phyloP scores from a whole-genome alignment of 2,888 invertebrate genomes.

The Vanessa cardui region DNA sequence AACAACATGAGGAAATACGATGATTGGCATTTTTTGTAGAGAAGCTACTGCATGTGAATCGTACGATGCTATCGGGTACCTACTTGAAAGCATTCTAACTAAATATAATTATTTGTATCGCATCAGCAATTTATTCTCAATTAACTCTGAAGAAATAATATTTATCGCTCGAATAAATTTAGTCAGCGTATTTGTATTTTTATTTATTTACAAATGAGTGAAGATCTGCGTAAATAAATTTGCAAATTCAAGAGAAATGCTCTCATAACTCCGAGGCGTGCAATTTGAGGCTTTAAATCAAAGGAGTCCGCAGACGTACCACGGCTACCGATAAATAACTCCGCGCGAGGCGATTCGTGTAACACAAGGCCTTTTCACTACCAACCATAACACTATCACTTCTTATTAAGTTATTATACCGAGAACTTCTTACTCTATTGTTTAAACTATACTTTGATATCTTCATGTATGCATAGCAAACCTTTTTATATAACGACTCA shows the following conservation, averaged over 20 bases:
- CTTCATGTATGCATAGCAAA: background rate
- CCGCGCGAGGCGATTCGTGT: constrained; percentile 68
- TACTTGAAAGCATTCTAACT: background rate
- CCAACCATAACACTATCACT: constrained; percentile 30
- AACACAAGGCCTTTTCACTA: constrained; percentile 68
- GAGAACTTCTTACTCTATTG: constrained; percentile 2
- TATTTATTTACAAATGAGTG: constrained; percentile 6
- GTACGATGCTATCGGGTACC: background rate
- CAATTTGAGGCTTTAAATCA: constrained; percentile 81
- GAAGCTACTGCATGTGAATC: constrained; percentile 10
- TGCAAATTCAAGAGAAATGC: constrained; percentile 53
- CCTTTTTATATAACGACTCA: too few species aligned
- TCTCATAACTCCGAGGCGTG: constrained; percentile 61
- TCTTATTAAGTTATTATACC: constrained; percentile 41
- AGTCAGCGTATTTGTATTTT: background rate
- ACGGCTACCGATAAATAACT: constrained; percentile 79
- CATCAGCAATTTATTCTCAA: background rate
- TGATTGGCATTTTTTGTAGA: constrained; percentile 35
- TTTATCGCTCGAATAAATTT: too few species aligned
- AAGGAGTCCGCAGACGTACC: constrained; percentile 54
- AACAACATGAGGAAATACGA: constrained; percentile 40
- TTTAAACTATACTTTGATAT: background rate
- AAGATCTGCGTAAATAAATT: constrained; percentile 21
- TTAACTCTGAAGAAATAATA: too few species aligned
- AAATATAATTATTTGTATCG: constrained; percentile 2